A percentile compares a stretch with the other conserved stretches of the same genome.
phyloP scores from a whole-genome alignment of 2,797 vertebrate species.

The Xenentodon cancila region DNA sequence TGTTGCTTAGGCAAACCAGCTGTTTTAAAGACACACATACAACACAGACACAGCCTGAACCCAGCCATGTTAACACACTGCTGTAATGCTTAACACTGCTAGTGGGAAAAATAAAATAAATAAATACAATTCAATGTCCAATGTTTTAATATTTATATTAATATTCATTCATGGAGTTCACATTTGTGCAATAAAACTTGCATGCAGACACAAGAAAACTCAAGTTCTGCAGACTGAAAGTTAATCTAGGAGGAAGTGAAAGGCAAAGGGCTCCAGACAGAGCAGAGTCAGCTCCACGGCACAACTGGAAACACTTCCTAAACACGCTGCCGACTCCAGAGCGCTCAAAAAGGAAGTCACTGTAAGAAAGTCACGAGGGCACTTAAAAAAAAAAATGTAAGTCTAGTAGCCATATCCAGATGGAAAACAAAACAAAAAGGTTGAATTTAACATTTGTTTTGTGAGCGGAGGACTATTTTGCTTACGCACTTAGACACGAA shows the following conservation, averaged over 20 bases:
- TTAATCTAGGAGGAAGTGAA: conserved; percentile 48
- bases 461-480: too few species aligned
- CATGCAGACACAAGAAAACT: conserved; percentile 10
- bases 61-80: conserved; percentile 35
- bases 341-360: conserved; percentile 38
- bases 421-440: too few species aligned
- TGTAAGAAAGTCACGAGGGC: conserved; percentile 20
- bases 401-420: too few species aligned
- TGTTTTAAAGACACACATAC: conserved; percentile 16
- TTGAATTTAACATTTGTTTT: too few species aligned
- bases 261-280: conserved; percentile 19
- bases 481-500: too few species aligned
- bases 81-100: conserved; percentile 17
- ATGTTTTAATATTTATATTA: too few species aligned
- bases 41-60: conserved; percentile 33
- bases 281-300: conserved; percentile 5
- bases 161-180: too few species aligned
- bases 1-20: too few species aligned
- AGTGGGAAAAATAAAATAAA: conserved; percentile 26
- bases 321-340: conserved; percentile 23
- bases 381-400: too few species aligned
- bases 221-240: conserved; percentile 5
- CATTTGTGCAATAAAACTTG: not conserved
- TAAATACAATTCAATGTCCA: too few species aligned
- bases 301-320: conserved; percentile 50